These are phyloP conservation scores for Colletes latitarsis DNA, from an alignment of 1,140 invertebrate genomes.

Conservation along the genomic window DNA sequence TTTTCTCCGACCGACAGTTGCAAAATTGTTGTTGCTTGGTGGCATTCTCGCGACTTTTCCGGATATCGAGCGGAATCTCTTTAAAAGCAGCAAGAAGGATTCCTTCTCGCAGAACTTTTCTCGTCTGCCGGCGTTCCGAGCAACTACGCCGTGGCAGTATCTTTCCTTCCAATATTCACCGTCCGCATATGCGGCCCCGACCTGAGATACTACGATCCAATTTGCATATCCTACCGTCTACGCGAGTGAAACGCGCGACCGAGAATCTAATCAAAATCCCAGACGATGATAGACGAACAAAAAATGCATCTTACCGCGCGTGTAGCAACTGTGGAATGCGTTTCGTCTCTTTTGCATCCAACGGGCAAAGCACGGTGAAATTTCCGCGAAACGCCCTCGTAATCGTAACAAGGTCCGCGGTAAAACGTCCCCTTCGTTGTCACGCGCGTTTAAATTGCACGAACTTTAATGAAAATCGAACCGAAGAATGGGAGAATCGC, in stretches of 20 bases:
- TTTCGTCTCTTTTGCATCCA: background rate
- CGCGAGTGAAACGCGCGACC: background rate
- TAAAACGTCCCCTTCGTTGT: background rate
- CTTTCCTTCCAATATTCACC: slow-evolving; percentile 34
- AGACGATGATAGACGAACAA: background rate
- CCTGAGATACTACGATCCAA: slow-evolving; percentile 22
- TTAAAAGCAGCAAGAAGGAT: slow-evolving; percentile 24
- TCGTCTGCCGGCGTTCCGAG: background rate
- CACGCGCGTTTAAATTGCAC: background rate
- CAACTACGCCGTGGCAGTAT: background rate
- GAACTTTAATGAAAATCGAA: slow-evolving; percentile 15
- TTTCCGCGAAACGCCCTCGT: background rate
- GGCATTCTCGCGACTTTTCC: background rate
- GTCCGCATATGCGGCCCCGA: background rate
- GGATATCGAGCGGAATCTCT: slow-evolving; percentile 20
- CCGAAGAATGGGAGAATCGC: background rate
- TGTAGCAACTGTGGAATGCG: background rate
- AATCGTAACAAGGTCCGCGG: background rate
- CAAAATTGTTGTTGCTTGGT: background rate
- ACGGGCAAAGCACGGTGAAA: background rate
- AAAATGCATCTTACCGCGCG: background rate
- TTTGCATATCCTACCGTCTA: slow-evolving; percentile 30
- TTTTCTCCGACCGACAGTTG: background rate
- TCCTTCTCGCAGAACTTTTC: slow-evolving; percentile 19
- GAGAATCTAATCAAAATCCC: slow-evolving; percentile 28